Evolutionary conservation across 2,113 vertebrate species (phyloP).

Genomic region (Carassius gibelio): DNA sequence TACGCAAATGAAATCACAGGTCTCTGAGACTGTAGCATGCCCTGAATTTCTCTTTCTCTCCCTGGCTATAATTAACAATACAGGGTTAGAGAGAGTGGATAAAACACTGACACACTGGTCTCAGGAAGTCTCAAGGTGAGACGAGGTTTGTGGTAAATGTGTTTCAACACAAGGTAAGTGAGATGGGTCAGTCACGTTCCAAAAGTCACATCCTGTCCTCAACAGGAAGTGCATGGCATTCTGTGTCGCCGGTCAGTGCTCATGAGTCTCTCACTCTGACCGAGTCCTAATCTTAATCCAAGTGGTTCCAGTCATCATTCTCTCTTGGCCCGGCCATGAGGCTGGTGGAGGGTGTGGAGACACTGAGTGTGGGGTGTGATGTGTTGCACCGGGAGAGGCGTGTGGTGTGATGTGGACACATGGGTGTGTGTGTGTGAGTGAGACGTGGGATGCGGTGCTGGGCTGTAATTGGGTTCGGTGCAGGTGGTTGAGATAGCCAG

Average conservation of each 20-base stretch:
- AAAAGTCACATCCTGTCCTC: slow-evolving; percentile 13
- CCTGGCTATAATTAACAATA: background rate
- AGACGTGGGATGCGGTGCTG: slow-evolving; percentile 35
- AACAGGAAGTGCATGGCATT: background rate
- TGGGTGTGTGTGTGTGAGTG: slow-evolving; percentile 37
- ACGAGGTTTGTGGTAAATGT: background rate
- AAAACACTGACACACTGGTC: background rate
- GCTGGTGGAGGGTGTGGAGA: slow-evolving; percentile 52
- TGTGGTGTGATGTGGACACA: slow-evolving; percentile 63
- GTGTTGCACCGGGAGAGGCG: slow-evolving; percentile 60
- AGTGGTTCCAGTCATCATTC: slow-evolving; percentile 3
- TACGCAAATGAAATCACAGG: slow-evolving; percentile 42
- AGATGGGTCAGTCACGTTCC: slow-evolving; percentile 37
- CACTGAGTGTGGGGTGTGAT: slow-evolving; percentile 59
- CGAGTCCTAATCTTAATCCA: slow-evolving; percentile 41
- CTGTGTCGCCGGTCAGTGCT: background rate
- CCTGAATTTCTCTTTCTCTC: slow-evolving; percentile 15
- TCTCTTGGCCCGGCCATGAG: slow-evolving; percentile 6
- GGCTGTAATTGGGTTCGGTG: slow-evolving; percentile 68
- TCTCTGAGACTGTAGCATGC: background rate
- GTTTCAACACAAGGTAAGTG: background rate
- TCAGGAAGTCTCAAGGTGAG: background rate
- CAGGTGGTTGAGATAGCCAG: slow-evolving; percentile 33
- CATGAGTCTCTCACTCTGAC: background rate
- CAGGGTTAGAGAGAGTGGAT: background rate